Conservation (phyloP, 2,888 invertebrate genomes). For the Papilio gigon region DNA sequence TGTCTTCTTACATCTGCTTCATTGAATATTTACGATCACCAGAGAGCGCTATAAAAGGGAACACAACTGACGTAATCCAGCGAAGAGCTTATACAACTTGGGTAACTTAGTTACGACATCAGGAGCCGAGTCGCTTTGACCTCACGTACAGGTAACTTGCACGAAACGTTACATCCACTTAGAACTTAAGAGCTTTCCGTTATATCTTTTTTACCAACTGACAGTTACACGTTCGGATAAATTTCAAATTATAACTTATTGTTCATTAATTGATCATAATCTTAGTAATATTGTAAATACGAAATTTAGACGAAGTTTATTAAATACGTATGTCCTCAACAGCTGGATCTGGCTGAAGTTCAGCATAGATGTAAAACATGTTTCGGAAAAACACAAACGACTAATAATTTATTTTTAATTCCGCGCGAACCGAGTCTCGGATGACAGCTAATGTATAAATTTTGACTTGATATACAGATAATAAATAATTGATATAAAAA, state of each 20-base stretch:
- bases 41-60: slow-evolving; percentile 14
- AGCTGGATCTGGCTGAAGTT: no score
- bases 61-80: slow-evolving; percentile 16
- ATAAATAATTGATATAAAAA: no score
- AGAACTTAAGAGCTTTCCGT: slow-evolving; percentile 10
- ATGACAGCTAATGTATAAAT: no score
- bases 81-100: not conserved
- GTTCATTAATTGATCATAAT: no score
- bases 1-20: slow-evolving; percentile 12
- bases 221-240: not conserved
- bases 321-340: no score
- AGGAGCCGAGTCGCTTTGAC: not conserved
- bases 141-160: not conserved
- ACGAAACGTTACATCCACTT: not conserved
- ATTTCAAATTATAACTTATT: not conserved
- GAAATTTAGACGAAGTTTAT: no score
- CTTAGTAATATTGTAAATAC: no score
- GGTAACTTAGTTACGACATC: slow-evolving; percentile 11
- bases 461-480: no score
- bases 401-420: not conserved
- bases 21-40: slow-evolving; percentile 23
- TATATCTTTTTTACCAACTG: not conserved
- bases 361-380: no score
- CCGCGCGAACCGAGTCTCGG: no score
- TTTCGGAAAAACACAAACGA: no score